Evolutionary conservation across 2,888 invertebrate species (phyloP).

Genomic region (Mimachlamys varia): DNA sequence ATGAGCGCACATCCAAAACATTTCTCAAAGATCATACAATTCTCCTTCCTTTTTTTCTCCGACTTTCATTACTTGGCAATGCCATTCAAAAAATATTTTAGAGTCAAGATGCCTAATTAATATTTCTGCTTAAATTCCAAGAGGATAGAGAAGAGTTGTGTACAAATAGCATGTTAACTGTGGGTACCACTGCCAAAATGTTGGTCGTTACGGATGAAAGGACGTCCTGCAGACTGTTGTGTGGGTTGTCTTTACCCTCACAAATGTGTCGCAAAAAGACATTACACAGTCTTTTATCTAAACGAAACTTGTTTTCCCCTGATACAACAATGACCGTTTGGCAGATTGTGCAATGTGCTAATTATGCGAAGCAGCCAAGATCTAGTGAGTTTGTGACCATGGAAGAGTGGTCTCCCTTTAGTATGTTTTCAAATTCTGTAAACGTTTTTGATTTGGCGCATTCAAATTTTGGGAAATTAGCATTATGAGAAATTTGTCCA

Average conservation of each 20-base stretch:
- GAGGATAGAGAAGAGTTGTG: neutral
- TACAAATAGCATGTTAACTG: neutral
- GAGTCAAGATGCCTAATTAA: constrained; percentile 28
- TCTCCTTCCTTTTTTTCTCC: neutral
- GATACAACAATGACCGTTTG: neutral
- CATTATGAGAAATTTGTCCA: no score
- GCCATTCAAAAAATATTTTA: constrained; percentile 30
- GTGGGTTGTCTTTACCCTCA: neutral
- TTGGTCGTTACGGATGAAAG: neutral
- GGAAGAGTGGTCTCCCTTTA: neutral
- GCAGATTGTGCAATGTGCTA: neutral
- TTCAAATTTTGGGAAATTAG: no score
- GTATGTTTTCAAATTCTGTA: neutral
- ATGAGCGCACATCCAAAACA: constrained; percentile 29
- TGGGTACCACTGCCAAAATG: neutral
- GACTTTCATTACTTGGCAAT: constrained; percentile 27
- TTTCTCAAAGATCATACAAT: constrained; percentile 20
- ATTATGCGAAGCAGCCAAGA: neutral
- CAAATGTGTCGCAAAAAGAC: neutral
- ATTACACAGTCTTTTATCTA: neutral
- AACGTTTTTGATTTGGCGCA: no score
- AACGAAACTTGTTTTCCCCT: neutral
- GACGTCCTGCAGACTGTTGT: neutral
- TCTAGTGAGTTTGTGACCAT: neutral
- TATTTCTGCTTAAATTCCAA: constrained; percentile 28